phyloP scores from a whole-genome alignment of 2,888 invertebrate species.

The Priapulus caudatus region DNA sequence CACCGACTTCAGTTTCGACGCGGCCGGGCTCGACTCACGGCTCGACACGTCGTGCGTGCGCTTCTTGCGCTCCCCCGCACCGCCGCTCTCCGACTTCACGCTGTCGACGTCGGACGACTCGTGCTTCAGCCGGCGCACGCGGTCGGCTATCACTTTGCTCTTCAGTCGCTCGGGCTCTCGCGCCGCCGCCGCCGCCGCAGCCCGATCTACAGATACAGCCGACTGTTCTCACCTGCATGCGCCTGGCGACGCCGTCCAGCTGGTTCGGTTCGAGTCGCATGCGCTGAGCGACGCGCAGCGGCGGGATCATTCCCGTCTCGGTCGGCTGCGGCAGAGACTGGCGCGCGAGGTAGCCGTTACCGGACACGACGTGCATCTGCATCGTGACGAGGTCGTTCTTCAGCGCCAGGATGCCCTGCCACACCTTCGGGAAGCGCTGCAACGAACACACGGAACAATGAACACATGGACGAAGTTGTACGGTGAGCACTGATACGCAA shows the following conservation, averaged over 20 bases:
- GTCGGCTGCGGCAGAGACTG: constrained; percentile 67
- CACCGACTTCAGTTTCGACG: background rate
- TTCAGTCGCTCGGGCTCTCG: background rate
- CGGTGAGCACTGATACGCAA: no score
- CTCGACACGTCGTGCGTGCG: background rate
- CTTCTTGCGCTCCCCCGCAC: no score
- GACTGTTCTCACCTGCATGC: constrained; percentile 59
- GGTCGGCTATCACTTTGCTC: constrained; percentile 3
- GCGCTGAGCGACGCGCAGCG: constrained; percentile 83
- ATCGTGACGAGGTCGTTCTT: constrained; percentile 95
- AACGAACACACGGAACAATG: constrained; percentile 31
- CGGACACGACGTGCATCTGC: constrained; percentile 96
- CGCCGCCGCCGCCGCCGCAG: no score
- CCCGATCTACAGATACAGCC: no score
- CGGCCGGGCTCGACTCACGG: background rate
- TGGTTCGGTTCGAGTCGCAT: constrained; percentile 94
- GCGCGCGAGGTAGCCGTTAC: constrained; percentile 75
- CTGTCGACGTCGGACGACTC: constrained; percentile 3
- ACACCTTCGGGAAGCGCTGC: constrained; percentile 88
- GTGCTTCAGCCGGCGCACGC: background rate
- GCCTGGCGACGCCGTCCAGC: constrained; percentile 52
- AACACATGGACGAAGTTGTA: no score
- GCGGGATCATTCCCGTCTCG: constrained; percentile 67
- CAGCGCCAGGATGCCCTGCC: constrained; percentile 86
- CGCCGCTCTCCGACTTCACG: background rate